Evolutionary conservation across 2,113 vertebrate genomes (phyloP), one percentile per base, ranked within the genome.

Genomic region (Boleophthalmus pectinirostris): DNA sequence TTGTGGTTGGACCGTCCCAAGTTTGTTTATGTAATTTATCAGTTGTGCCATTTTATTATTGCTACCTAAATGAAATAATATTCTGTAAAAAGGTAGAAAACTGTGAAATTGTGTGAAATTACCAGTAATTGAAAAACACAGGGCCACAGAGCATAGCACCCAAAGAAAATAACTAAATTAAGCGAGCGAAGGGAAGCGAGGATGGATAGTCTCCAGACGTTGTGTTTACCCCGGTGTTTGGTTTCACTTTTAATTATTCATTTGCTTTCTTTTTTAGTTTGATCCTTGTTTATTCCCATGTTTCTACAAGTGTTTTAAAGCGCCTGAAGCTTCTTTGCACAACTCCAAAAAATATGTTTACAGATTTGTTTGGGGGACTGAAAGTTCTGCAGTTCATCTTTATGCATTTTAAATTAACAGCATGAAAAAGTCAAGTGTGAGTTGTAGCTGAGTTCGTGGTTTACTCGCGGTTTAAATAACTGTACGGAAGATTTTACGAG

Each of bases 401-500:
- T 54, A 21, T 53, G 8, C 20, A 21, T 9, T 61, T 61, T 9
- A 46, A 51, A 12, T 58, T 5, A n/a, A 49, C 10, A 12, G 25
- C 11, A 18, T 63, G 24, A 20, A 16, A 66, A 73, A 33, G 21
- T 74, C 21, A 14, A 71, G 61, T 64, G 51, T 46, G 61, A 25
- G 45, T 29, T 29, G 23, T 60, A 24, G 54, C n/a, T 14, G 16
- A 49, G 5, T 15, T 71, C 79, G 58, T 29, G 46, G 23, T 46
- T 56, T 49, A 77, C 79, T 81, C 18, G 58, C 51, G 67, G 29
- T 43, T 43, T 10, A 43, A 43, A 11, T 1, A 43, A 11, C 38
- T 10, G 38, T 1, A 43, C 38, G 38, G 1, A 38, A 43, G 38
- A 8, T 11, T 43, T 43, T 43, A 10, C 29, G 29, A n/a, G n/a